Percentiles rank a stretch among this genome's conserved stretches.
phyloP scores from a whole-genome alignment of 2,888 invertebrate species.

The Lysandra bellargus region DNA sequence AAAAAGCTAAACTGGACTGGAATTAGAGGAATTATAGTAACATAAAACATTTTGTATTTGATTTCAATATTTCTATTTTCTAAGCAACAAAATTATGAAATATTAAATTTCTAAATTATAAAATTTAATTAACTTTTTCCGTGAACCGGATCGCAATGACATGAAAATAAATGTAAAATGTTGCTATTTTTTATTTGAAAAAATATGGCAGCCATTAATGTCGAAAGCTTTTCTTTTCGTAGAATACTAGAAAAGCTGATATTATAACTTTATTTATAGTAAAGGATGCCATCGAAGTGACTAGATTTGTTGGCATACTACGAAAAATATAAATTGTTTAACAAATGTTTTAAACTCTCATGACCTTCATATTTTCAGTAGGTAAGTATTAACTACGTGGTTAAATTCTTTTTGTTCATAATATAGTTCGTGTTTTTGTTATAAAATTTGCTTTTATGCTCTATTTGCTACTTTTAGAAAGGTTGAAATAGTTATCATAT shows the following conservation, averaged over 20 bases:
- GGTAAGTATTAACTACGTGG: constrained; percentile 75
- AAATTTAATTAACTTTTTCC: background rate
- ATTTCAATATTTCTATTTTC: no score
- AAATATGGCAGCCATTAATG: constrained; percentile 75
- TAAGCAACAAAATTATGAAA: background rate
- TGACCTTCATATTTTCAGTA: constrained; percentile 64
- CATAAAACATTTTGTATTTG: no score
- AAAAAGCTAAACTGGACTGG: no score
- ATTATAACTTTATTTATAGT: constrained; percentile 58
- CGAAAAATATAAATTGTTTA: constrained; percentile 53
- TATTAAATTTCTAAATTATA: background rate
- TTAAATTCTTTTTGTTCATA: constrained; percentile 60
- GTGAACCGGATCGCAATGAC: constrained; percentile 46
- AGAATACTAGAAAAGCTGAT: constrained; percentile 63
- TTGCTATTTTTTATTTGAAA: constrained; percentile 65
- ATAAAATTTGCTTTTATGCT: constrained; percentile 46
- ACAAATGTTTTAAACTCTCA: constrained; percentile 56
- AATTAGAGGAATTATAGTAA: no score
- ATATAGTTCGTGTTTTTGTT: constrained; percentile 49
- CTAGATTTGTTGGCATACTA: constrained; percentile 54
- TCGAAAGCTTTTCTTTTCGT: constrained; percentile 78
- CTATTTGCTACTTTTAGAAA: constrained; percentile 37
- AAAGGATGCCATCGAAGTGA: constrained; percentile 62
- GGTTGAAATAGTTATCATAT: background rate
- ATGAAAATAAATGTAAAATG: constrained; percentile 59